Base-by-base conservation (phyloP, 2,888 invertebrate genomes). In the Brachyptera putata region DNA sequence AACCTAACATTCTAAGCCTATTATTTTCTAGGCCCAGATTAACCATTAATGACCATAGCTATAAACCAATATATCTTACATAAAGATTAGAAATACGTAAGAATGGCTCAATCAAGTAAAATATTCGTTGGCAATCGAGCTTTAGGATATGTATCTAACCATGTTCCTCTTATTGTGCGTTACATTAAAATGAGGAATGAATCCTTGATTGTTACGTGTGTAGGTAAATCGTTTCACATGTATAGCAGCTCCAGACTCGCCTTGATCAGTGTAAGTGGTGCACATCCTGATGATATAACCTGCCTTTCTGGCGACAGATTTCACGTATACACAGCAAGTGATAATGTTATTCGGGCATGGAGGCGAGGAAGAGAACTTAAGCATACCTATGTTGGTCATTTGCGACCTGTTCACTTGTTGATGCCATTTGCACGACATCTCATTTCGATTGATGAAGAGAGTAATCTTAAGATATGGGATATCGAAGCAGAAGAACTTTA, bases 81-180 rank as follows among this genome's bases (percentile, higher is more conserved):
- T n/a, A n/a, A n/a, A n/a, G n/a, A n/a, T n/a, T n/a, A n/a, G n/a
- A n/a, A n/a, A n/a, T n/a, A n/a, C n/a, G n/a, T n/a, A n/a, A n/a
- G n/a, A n/a, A 53, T 53, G 53, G 18, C 53, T 11, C 46, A 46
- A 53, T 53, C 53, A 9, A 53, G 53, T 53, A 53, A 53, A 53
- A 53, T 53, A 36, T 53, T 36, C 21, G 9, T 34, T 14, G 18
- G 34, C 5, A 53, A 53, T 14, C 11, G 58, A 65, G 89, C 92
- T 46, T 76, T 96, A 70, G 97, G 96, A 70, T 91, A 91, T 79
- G 93, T 95, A 9, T 92, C 91, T 75, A 95, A 95, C 76, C 88
- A 92, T 71, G 82, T 96, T 67, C 95, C 96, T 0, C 83, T 92
- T 58, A 84, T 88, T 60, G 84, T 90, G 16, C 81, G 95, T 65